Evolutionary conservation across 1,140 invertebrate species (phyloP).

Genomic region (Copidosoma floridanum): DNA sequence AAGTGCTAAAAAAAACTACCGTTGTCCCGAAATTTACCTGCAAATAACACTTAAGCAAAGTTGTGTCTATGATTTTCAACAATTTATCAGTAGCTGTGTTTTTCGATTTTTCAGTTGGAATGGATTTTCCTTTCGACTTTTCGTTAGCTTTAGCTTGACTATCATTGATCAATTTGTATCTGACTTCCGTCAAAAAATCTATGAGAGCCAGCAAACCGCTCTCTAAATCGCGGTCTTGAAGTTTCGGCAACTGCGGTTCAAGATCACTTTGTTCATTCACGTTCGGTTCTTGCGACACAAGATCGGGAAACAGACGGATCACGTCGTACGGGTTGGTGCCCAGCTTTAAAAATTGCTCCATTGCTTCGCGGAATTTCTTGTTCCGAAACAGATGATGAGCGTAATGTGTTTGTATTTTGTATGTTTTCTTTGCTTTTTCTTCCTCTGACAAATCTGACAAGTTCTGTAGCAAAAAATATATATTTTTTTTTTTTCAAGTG

Average conservation of each 20-base stretch:
- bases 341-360: constrained; percentile 86
- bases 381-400: constrained; percentile 89
- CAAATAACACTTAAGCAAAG: constrained; percentile 93
- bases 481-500: no score
- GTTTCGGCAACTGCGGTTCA: constrained; percentile 56
- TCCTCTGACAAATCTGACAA: constrained; percentile 78
- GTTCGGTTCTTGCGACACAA: constrained; percentile 70
- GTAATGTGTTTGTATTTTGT: constrained; percentile 85
- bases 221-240: constrained; percentile 84
- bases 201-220: constrained; percentile 86
- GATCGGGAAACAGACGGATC: constrained; percentile 88
- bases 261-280: constrained; percentile 54
- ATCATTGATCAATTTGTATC: constrained; percentile 60
- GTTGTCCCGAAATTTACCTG: no score
- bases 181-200: constrained; percentile 81
- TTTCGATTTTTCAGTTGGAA: constrained; percentile 41
- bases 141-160: constrained; percentile 45
- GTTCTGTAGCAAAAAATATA: constrained; percentile 60
- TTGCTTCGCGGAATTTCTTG: constrained; percentile 83
- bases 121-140: constrained; percentile 49
- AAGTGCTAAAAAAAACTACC: constrained; percentile 12
- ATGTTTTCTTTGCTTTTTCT: constrained; percentile 77
- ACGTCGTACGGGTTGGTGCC: constrained; percentile 92
- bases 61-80: constrained; percentile 94
- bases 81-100: constrained; percentile 62